Base-by-base conservation (phyloP, 2,888 invertebrate genomes). In the Andricus quercusramuli region DNA sequence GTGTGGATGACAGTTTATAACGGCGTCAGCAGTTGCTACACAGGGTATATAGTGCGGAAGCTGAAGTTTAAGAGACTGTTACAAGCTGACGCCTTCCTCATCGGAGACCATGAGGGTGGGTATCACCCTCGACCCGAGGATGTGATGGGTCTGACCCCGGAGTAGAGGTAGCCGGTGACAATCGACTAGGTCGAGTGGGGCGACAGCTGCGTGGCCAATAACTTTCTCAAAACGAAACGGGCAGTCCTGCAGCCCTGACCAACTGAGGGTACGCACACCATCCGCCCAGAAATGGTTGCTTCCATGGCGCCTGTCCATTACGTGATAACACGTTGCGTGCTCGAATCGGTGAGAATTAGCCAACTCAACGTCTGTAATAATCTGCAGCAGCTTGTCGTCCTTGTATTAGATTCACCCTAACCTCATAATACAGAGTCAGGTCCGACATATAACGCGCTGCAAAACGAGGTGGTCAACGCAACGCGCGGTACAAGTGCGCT, bases 171-270 rank as follows among this genome's bases (percentile, higher is more conserved):
- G 88, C 91, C 90, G 90, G 89, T 92, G 92, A 91, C 92, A 92
- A 92, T 92, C 91, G 90, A 89, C 90, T 88, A 82, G 83, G 84
- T 86, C 86, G 85, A 85, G 85, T 83, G 85, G 85, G 85, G 91
- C 92, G 91, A 92, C 92, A 92, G 92, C 92, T 92, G 92, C 84
- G 88, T 84, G 88, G 85, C 91, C 92, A 92, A 92, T 92, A 92
- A 92, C 91, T 92, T 90, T 88, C 88, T 86, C 82, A 84, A 83
- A 86, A 80, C 80, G 83, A 87, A 85, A 78, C 83, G 82, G 84
- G 83, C 85, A 85, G 79, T 79, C 80, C 80, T 79, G 78, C 85
- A 84, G 79, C 79, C 80, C 83, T 81, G 80, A 79, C 65, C 81
- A 59, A 74, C 44, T 47, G 82, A 82, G 84, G 83, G 80, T 82